These are phyloP conservation scores for Alfaro cultratus DNA, from an alignment of 2,797 vertebrate genomes.

Conservation along the genomic window DNA sequence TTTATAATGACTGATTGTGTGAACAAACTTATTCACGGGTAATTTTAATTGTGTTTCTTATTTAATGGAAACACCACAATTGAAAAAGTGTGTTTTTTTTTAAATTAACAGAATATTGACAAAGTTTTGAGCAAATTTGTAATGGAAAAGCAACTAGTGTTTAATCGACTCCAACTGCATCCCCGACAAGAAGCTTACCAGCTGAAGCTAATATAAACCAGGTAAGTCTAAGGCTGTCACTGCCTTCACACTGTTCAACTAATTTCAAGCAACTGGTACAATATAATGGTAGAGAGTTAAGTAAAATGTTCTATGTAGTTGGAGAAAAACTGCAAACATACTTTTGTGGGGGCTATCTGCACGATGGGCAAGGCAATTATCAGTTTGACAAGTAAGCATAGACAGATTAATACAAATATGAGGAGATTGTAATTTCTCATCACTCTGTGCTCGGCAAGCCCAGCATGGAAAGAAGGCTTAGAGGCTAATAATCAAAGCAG, in stretches of 20 bases:
- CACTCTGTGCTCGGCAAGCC: slow-evolving; percentile 54
- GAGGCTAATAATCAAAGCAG: slow-evolving; percentile 79
- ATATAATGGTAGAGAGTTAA: slow-evolving; percentile 8
- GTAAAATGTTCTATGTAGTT: slow-evolving; percentile 24
- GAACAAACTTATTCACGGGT: too few species aligned
- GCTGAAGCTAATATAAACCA: slow-evolving; percentile 40
- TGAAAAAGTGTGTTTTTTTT: too few species aligned
- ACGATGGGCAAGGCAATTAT: slow-evolving; percentile 58
- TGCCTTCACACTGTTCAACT: slow-evolving; percentile 34
- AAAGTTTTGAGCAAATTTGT: too few species aligned
- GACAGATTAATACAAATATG: slow-evolving; percentile 71
- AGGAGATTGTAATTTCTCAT: slow-evolving; percentile 68
- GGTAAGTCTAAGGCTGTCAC: slow-evolving; percentile 16
- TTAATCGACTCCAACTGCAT: slow-evolving; percentile 2
- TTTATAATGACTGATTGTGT: too few species aligned
- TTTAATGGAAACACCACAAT: too few species aligned
- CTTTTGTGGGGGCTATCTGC: slow-evolving; percentile 30
- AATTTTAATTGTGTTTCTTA: too few species aligned
- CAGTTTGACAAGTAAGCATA: slow-evolving; percentile 67
- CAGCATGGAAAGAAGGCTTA: slow-evolving; percentile 72
- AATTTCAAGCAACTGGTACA: slow-evolving; percentile 2
- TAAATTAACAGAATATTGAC: too few species aligned
- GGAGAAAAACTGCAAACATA: slow-evolving; percentile 17
- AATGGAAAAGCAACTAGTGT: background rate
- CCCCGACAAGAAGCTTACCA: slow-evolving; percentile 29